Evolutionary conservation across 2,113 vertebrate genomes (phyloP).

Genomic region (Pleuronectes platessa): DNA sequence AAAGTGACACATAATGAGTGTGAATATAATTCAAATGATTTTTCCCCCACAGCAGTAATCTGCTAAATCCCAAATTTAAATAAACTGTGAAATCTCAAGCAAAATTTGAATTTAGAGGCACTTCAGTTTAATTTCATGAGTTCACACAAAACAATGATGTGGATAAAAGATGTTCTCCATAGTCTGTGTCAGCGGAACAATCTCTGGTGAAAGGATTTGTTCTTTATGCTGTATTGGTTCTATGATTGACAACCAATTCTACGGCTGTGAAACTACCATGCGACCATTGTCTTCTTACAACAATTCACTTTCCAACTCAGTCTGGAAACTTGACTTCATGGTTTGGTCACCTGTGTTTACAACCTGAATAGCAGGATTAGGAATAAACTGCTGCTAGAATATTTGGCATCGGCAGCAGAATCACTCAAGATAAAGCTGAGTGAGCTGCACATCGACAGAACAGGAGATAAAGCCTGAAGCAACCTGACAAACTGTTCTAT

Average conservation of each 20-base stretch:
- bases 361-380: not conserved
- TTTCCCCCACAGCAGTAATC: not conserved
- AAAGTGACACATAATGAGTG: not conserved
- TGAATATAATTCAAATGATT: constrained; percentile 1
- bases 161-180: not conserved
- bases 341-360: not conserved
- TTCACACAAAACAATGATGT: not conserved
- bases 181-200: not conserved
- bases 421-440: constrained; percentile 1
- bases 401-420: not conserved
- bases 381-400: not conserved
- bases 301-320: too few species aligned
- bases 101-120: not conserved
- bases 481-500: not conserved
- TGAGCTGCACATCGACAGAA: not conserved
- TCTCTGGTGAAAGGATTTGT: not conserved
- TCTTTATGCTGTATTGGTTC: too few species aligned
- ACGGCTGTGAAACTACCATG: not conserved
- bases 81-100: not conserved
- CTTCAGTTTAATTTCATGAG: not conserved
- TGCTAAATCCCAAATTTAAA: not conserved
- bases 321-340: not conserved
- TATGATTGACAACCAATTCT: not conserved
- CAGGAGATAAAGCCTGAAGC: not conserved
- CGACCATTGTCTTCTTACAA: too few species aligned